Conservation (phyloP, 2,888 invertebrate genomes). For the Nomada lathburiana region DNA sequence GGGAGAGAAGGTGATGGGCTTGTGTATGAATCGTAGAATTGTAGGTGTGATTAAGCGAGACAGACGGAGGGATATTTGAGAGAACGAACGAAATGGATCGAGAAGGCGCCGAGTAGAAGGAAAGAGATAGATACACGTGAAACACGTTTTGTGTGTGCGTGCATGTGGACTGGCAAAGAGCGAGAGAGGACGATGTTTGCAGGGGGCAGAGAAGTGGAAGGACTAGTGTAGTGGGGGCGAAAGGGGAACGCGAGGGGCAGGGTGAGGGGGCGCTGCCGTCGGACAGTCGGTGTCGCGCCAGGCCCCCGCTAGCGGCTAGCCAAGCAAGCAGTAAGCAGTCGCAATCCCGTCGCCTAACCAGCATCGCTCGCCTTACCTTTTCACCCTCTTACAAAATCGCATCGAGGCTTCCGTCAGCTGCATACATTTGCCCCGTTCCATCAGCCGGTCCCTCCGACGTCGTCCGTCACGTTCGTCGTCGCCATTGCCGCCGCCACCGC, state of each 20-base stretch:
- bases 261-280: conserved; percentile 85
- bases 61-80: conserved; percentile 36
- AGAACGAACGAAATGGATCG: conserved; percentile 38
- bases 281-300: conserved; percentile 88
- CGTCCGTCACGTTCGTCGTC: conserved; percentile 65
- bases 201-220: conserved; percentile 26
- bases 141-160: conserved; percentile 33
- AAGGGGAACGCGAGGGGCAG: conserved; percentile 79
- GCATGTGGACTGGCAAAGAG: conserved; percentile 25
- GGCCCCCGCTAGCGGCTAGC: conserved; percentile 86
- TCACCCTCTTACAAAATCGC: conserved; percentile 83
- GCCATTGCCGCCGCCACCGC: conserved; percentile 60
- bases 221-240: conserved; percentile 76
- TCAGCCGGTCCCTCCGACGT: conserved; percentile 64
- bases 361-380: conserved; percentile 84
- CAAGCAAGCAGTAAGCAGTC: conserved; percentile 80
- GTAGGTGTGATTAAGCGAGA: conserved; percentile 63
- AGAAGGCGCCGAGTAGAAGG: conserved; percentile 5
- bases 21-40: conserved; percentile 28
- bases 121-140: conserved; percentile 4
- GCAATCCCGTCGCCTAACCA: conserved; percentile 83
- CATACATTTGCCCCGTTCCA: conserved; percentile 72
- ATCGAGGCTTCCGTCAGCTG: conserved; percentile 80
- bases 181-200: conserved; percentile 27
- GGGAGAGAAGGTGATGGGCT: not conserved